Percentiles rank a stretch among this genome's conserved stretches.
These are phyloP conservation scores for Corythornis vintsioides DNA, from an alignment of 2,113 vertebrate species.

Conservation along the genomic window DNA sequence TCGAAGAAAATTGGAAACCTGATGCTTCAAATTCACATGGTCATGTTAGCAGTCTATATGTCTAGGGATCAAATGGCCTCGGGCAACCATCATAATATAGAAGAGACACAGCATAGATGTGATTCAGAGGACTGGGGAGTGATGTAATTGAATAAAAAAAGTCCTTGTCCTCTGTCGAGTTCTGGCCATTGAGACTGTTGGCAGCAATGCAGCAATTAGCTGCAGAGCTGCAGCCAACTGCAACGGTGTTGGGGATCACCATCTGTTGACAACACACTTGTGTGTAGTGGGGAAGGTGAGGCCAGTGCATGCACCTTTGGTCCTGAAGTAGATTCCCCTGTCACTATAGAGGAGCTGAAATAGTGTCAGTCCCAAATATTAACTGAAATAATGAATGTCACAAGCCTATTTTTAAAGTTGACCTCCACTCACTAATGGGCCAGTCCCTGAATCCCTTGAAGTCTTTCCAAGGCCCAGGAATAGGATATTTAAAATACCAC, in stretches of 20 bases:
- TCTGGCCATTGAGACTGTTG: background rate
- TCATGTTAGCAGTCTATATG: background rate
- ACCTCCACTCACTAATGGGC: background rate
- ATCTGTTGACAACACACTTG: background rate
- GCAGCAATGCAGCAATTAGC: background rate
- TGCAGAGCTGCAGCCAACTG: background rate
- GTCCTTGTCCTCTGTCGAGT: background rate
- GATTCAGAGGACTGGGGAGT: background rate
- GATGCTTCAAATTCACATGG: background rate
- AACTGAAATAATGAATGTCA: background rate
- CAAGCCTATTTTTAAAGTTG: background rate
- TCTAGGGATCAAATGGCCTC: background rate
- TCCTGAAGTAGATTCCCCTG: background rate
- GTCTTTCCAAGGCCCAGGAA: background rate
- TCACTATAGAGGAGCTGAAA: background rate
- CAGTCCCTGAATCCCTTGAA: background rate
- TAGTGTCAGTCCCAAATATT: background rate
- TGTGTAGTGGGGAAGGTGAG: background rate
- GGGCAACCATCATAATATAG: background rate
- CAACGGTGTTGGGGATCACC: background rate
- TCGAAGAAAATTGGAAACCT: background rate
- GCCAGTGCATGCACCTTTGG: background rate
- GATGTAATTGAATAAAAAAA: background rate
- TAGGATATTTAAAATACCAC: background rate
- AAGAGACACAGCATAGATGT: background rate